phyloP scores from a whole-genome alignment of 92 coral and sea anemone species.

The Porites lobata region DNA sequence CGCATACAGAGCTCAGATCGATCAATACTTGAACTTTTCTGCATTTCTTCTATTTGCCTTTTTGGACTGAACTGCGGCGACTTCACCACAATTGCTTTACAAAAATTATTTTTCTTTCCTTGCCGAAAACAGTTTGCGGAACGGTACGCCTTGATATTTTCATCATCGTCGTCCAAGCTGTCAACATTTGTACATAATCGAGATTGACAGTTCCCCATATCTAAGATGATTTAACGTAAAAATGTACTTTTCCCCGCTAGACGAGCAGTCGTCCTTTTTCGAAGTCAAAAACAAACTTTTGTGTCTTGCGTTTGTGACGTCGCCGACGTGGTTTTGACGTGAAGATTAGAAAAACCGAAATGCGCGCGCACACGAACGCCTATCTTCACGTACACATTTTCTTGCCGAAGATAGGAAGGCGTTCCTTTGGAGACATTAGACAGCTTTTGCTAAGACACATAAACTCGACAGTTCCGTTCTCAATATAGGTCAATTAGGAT shows the following conservation, averaged over 20 bases:
- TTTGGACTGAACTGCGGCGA: neutral
- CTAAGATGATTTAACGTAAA: neutral
- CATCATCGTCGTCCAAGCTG: too few relatives aligned
- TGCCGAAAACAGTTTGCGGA: neutral
- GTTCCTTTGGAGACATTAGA: too few relatives aligned
- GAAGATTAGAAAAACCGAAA: neutral
- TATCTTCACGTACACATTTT: neutral
- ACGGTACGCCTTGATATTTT: neutral
- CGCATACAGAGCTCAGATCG: neutral
- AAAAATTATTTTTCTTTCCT: neutral
- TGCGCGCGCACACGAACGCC: conserved; percentile 6
- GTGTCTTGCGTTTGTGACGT: conserved; percentile 25
- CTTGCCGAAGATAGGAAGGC: too few relatives aligned
- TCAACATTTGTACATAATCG: neutral
- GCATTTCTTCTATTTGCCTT: neutral
- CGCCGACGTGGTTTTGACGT: neutral
- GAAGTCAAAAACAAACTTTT: neutral
- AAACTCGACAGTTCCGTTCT: too few relatives aligned
- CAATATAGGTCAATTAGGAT: too few relatives aligned
- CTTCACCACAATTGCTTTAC: neutral
- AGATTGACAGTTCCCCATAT: conserved; percentile 14
- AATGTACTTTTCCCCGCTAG: neutral
- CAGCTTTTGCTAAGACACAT: too few relatives aligned
- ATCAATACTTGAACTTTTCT: neutral
- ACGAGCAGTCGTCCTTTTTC: neutral